Conservation (phyloP, 1,140 invertebrate species). For the Berghia stephanieae region DNA sequence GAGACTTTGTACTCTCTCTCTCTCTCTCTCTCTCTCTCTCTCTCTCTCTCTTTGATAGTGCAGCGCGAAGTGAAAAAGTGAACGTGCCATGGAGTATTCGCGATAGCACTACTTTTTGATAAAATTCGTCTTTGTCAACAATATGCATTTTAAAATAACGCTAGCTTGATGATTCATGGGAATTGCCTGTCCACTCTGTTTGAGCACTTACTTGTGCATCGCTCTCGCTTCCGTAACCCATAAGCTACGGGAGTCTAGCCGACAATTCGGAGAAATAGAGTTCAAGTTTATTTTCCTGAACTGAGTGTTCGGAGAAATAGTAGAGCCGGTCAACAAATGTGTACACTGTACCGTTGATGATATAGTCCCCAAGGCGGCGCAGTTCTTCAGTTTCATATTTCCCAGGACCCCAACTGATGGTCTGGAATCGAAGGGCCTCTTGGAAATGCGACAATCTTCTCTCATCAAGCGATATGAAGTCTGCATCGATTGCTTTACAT, state of each 20-base stretch:
- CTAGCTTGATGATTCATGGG: neutral
- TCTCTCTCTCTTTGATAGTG: too few relatives aligned
- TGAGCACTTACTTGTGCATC: too few relatives aligned
- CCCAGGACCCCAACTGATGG: constrained; percentile 40
- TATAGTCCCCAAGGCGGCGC: constrained; percentile 41
- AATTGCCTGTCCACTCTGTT: neutral
- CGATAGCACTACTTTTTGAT: too few relatives aligned
- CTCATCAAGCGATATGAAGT: constrained; percentile 47
- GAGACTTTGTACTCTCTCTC: too few relatives aligned
- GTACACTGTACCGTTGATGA: too few relatives aligned
- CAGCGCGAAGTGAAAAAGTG: too few relatives aligned
- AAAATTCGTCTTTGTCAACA: too few relatives aligned
- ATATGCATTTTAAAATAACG: too few relatives aligned
- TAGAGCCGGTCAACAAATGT: constrained; percentile 33
- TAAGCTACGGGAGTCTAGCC: neutral
- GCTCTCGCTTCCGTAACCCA: constrained; percentile 11
- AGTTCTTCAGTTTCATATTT: constrained; percentile 47
- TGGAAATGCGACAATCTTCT: constrained; percentile 44
- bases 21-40: too few relatives aligned
- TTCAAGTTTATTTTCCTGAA: too few relatives aligned
- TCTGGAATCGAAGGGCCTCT: constrained; percentile 46
- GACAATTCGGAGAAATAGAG: too few relatives aligned
- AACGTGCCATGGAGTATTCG: too few relatives aligned
- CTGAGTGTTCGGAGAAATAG: neutral
- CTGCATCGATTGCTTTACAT: constrained; percentile 44